Conservation (phyloP, 2,888 invertebrate species). For the Chrysodeixis includens region DNA sequence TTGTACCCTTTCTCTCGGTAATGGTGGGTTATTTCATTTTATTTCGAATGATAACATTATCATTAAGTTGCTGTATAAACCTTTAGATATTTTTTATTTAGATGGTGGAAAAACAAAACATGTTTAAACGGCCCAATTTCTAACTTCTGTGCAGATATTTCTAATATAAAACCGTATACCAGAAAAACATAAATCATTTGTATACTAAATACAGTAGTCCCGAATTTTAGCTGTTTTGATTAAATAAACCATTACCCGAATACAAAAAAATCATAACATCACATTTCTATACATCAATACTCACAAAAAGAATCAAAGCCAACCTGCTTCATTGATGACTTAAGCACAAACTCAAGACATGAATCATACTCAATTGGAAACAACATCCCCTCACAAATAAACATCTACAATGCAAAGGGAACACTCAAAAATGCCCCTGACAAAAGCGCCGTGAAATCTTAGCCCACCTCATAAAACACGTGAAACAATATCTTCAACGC, state of each 20-base stretch:
- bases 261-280: slow-evolving; percentile 1
- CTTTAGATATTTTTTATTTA: too few species aligned
- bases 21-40: slow-evolving; percentile 24
- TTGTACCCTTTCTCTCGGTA: slow-evolving; percentile 43
- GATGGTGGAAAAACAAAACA: background rate
- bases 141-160: too few species aligned
- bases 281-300: background rate
- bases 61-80: slow-evolving; percentile 10
- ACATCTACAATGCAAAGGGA: slow-evolving; percentile 69
- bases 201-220: too few species aligned
- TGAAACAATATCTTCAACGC: slow-evolving; percentile 85
- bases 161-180: too few species aligned
- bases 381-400: slow-evolving; percentile 69
- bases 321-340: slow-evolving; percentile 28
- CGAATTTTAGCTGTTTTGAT: background rate
- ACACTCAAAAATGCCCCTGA: slow-evolving; percentile 80
- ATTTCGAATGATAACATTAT: slow-evolving; percentile 13
- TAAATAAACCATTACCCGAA: background rate
- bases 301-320: slow-evolving; percentile 9
- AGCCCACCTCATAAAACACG: slow-evolving; percentile 88
- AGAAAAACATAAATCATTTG: too few species aligned
- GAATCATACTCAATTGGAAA: slow-evolving; percentile 76
- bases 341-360: slow-evolving; percentile 66
- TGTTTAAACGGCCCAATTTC: too few species aligned
- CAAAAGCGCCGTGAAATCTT: slow-evolving; percentile 82